Conservation (phyloP, 2,888 invertebrate species). For the Atrina japonica region DNA sequence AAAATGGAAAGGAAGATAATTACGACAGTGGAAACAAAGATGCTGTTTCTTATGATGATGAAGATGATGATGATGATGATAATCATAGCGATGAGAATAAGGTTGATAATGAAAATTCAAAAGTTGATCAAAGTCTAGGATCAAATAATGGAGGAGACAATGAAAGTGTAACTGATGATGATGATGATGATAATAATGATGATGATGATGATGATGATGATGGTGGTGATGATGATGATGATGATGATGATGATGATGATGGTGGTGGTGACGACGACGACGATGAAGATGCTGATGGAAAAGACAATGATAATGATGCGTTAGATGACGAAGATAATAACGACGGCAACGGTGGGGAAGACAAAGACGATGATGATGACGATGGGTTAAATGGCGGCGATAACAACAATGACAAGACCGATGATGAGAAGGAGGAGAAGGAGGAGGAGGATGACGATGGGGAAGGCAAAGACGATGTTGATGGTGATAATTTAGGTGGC, state of each 20-base stretch:
- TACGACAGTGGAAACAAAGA: neutral
- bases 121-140: neutral
- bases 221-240: neutral
- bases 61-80: neutral
- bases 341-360: neutral
- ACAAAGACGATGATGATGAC: neutral
- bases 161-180: neutral
- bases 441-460: neutral
- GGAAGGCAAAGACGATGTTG: neutral
- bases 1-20: neutral
- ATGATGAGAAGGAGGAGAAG: neutral
- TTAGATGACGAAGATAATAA: neutral
- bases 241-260: neutral
- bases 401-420: neutral
- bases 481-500: neutral
- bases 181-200: neutral
- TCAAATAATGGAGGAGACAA: neutral
- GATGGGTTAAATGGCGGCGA: no score
- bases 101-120: neutral
- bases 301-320: neutral
- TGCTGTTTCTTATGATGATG: neutral
- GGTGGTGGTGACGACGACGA: neutral
- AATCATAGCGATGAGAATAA: no score
- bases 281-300: neutral
- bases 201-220: neutral